A percentile compares a stretch with the other conserved stretches of the same genome.
Conservation (phyloP, 1,140 invertebrate species). For the Himalopsyche phryganea region DNA sequence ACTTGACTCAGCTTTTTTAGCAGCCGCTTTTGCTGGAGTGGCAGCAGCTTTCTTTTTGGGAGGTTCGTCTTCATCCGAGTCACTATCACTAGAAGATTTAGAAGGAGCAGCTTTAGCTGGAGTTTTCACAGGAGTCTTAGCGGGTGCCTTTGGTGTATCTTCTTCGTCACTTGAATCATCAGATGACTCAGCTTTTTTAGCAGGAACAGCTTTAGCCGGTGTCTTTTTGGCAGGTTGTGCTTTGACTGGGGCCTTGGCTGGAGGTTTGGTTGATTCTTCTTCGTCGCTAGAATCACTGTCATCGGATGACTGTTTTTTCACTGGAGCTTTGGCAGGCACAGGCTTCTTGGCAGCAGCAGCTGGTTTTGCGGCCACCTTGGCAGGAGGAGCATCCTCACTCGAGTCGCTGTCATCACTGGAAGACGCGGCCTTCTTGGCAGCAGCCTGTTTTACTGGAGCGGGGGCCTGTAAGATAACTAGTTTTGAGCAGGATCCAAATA, state of each 20-base stretch:
- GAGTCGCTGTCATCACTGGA: slow-evolving; percentile 41
- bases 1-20: slow-evolving; percentile 36
- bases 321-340: slow-evolving; percentile 16
- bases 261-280: slow-evolving; percentile 37
- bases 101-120: slow-evolving; percentile 15
- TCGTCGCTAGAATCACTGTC: slow-evolving; percentile 40
- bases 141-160: slow-evolving; percentile 14
- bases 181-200: slow-evolving; percentile 41
- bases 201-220: slow-evolving; percentile 32
- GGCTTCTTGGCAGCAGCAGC: slow-evolving; percentile 27
- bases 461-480: neutral
- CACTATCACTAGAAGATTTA: slow-evolving; percentile 28
- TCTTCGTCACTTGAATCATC: slow-evolving; percentile 15
- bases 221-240: slow-evolving; percentile 16
- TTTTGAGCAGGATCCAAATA: neutral
- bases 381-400: slow-evolving; percentile 36
- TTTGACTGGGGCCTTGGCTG: slow-evolving; percentile 37
- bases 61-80: slow-evolving; percentile 34
- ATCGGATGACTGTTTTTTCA: slow-evolving; percentile 37
- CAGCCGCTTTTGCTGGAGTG: slow-evolving; percentile 16
- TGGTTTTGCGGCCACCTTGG: slow-evolving; percentile 27
- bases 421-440: slow-evolving; percentile 35
- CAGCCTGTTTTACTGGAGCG: neutral
- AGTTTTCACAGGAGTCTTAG: slow-evolving; percentile 22
- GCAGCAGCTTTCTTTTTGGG: slow-evolving; percentile 18